Conservation (phyloP, 2,797 vertebrate species). For the Hyperoplus lanceolatus region DNA sequence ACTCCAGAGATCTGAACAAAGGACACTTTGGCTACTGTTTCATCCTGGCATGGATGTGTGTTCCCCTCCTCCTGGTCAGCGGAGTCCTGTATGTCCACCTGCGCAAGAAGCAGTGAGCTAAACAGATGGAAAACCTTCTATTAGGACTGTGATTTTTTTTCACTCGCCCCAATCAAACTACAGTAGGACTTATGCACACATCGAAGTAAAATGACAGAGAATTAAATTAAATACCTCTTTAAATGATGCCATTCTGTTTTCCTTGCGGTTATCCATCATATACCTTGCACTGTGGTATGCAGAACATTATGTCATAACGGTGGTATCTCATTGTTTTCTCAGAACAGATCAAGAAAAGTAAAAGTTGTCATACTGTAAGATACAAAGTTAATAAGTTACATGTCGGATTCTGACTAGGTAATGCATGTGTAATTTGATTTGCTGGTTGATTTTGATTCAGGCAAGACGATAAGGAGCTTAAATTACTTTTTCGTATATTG, state of each 20-base stretch:
- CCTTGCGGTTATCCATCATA: constrained; percentile 8
- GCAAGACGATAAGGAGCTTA: neutral
- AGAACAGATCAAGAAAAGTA: constrained; percentile 9
- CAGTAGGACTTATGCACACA: neutral
- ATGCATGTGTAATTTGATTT: neutral
- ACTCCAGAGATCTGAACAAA: constrained; percentile 66
- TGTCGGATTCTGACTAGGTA: neutral
- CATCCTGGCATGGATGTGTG: constrained; percentile 89
- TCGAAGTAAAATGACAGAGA: constrained; percentile 12
- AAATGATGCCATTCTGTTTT: constrained; percentile 19
- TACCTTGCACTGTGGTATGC: neutral
- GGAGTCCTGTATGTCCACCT: constrained; percentile 90
- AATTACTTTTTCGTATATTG: constrained; percentile 13
- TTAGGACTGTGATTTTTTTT: neutral
- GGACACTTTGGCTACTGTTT: constrained; percentile 92
- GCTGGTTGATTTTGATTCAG: neutral
- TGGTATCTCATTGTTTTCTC: neutral
- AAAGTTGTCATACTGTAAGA: neutral
- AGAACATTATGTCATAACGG: neutral
- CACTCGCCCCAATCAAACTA: neutral
- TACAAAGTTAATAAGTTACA: constrained; percentile 13
- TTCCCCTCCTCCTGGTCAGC: constrained; percentile 89
- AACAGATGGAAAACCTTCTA: neutral
- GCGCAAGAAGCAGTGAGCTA: constrained; percentile 89
- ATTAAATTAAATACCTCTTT: constrained; percentile 32